Conservation (phyloP, 2,113 vertebrate species). For the Ptilonorhynchus violaceus region DNA sequence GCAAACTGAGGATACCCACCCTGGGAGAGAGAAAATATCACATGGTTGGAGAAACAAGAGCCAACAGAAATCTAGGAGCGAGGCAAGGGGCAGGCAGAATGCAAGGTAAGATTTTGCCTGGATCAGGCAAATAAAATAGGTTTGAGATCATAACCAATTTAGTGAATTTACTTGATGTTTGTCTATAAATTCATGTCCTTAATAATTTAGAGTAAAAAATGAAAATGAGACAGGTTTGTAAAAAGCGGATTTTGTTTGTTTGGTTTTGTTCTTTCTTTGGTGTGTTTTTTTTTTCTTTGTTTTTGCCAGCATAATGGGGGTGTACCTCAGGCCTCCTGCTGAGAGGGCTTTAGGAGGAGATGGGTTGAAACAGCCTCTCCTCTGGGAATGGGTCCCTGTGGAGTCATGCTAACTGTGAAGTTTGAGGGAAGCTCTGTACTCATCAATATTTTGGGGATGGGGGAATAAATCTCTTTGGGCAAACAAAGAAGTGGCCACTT, state of each 20-base stretch:
- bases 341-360: neutral
- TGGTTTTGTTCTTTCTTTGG: neutral
- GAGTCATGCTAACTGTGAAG: neutral
- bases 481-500: neutral
- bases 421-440: neutral
- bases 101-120: neutral
- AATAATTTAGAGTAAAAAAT: neutral
- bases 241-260: neutral
- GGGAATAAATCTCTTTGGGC: neutral
- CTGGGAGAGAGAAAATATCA: neutral
- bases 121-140: neutral
- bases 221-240: neutral
- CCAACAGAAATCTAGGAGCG: neutral
- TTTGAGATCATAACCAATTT: neutral
- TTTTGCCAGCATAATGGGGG: neutral
- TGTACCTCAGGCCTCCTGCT: neutral
- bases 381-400: neutral
- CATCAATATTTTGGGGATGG: neutral
- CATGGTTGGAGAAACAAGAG: neutral
- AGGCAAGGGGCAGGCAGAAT: neutral
- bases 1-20: neutral
- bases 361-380: neutral
- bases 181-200: neutral
- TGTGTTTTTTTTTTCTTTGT: neutral
- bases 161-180: neutral